Base-by-base conservation (phyloP, 2,888 invertebrate species). In the Cheilosia vernalis region DNA sequence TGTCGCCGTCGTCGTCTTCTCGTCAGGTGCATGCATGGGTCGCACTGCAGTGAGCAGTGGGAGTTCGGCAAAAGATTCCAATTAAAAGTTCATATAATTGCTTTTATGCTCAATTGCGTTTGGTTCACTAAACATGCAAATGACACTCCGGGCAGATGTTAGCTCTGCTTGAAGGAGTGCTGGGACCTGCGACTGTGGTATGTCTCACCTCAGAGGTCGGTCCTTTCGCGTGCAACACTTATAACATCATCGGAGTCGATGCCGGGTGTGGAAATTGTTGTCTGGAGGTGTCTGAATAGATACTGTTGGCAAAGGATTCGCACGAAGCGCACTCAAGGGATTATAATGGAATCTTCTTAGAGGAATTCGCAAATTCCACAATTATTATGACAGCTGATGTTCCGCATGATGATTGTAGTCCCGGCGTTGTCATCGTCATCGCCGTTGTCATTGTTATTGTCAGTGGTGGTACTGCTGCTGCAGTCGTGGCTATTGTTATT, bases 41-140 rank as follows among this genome's bases (percentile, higher is more conserved):
- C 61, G 9, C 17, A 17, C 17, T 19, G 67, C 69, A 77, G 53
- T 24, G 24, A 60, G 69, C 61, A 44, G 15, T 9, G 58, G 37
- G 51, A 60, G 37, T 56, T 63, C 21, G 70, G 56, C 76, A 66
- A 70, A 69, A 69, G 73, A 84, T 84, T 79, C 84, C 84, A 84
- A 84, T 84, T 84, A 84, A 84, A 79, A 84, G 84, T 84, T 84
- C 79, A 73, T 73, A 79, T 84, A 84, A 84, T 84, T 79, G 84
- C 84, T 84, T 84, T 84, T 79, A 84, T 84, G 84, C 84, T 74
- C 84, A 84, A 84, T 84, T 78, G 84, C 79, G 56, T 60, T 74
- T 47, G 69, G 74, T 53, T 69, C 67, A 79, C 73, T 74, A 73
- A 73, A 69, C 74, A 84, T 74, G 69, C 79, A 79, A 79, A 84